These are phyloP conservation scores for Ophthalmolycus amberensis DNA, from an alignment of 2,113 vertebrate species.

Conservation along the genomic window DNA sequence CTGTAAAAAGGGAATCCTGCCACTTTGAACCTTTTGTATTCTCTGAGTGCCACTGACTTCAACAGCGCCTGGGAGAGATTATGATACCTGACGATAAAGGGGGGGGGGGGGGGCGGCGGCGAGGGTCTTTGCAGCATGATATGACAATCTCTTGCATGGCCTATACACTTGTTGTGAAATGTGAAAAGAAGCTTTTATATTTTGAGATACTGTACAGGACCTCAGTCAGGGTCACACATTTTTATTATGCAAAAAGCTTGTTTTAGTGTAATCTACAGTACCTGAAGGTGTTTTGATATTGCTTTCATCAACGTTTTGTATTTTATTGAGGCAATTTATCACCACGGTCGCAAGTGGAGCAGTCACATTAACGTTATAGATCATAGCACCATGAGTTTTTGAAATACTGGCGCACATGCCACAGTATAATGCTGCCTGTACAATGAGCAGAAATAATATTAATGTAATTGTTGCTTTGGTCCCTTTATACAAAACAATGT, in stretches of 20 bases:
- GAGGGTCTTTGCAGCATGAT: slow-evolving; percentile 54
- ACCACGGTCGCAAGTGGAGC: slow-evolving; percentile 55
- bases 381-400: slow-evolving; percentile 25
- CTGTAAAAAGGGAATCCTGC: slow-evolving; percentile 42
- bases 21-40: slow-evolving; percentile 60
- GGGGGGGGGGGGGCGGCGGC: neutral
- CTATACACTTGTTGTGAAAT: slow-evolving; percentile 69
- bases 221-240: slow-evolving; percentile 45
- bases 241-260: slow-evolving; percentile 81
- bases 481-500: slow-evolving; percentile 56
- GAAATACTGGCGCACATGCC: slow-evolving; percentile 30
- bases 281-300: slow-evolving; percentile 68
- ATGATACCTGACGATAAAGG: slow-evolving; percentile 49
- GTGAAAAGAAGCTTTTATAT: slow-evolving; percentile 76
- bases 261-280: slow-evolving; percentile 63
- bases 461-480: slow-evolving; percentile 56
- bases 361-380: slow-evolving; percentile 40
- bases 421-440: slow-evolving; percentile 33
- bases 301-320: slow-evolving; percentile 63
- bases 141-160: slow-evolving; percentile 72
- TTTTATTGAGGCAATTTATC: slow-evolving; percentile 49
- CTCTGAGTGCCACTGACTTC: slow-evolving; percentile 63
- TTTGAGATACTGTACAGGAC: slow-evolving; percentile 65
- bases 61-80: slow-evolving; percentile 42
- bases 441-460: slow-evolving; percentile 40